A percentile compares a stretch with the other conserved stretches of the same genome.
Conservation (phyloP, 2,888 invertebrate species). For the Cryptocephalus primarius region DNA sequence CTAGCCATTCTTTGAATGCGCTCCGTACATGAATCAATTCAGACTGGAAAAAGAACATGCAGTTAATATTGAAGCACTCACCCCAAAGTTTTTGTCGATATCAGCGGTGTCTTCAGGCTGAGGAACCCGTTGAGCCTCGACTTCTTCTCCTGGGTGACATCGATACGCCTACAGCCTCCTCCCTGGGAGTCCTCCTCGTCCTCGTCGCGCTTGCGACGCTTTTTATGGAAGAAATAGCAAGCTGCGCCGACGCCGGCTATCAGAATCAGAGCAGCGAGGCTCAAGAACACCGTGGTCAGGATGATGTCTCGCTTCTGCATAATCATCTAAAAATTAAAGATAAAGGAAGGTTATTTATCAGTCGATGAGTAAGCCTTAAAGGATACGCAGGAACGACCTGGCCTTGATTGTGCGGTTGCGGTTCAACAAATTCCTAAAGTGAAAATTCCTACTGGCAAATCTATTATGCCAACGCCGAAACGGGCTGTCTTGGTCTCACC, state of each 20-base stretch:
- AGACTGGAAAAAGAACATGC: too few relatives aligned
- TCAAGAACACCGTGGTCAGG: conserved; percentile 52
- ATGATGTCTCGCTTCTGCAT: conserved; percentile 62
- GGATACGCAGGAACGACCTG: too few relatives aligned
- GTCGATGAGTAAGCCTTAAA: neutral
- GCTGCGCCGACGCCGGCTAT: conserved; percentile 48
- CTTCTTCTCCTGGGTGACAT: conserved; percentile 11
- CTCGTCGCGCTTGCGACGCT: conserved; percentile 41
- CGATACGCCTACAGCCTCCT: conserved; percentile 20
- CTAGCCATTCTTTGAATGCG: too few relatives aligned
- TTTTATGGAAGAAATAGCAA: conserved; percentile 42
- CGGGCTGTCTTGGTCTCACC: too few relatives aligned
- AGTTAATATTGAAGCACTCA: conserved; percentile 40
- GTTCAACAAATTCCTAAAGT: too few relatives aligned
- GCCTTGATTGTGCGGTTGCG: too few relatives aligned
- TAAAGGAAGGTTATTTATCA: neutral
- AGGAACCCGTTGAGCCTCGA: conserved; percentile 54
- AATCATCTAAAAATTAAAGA: conserved; percentile 40
- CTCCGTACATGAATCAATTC: too few relatives aligned
- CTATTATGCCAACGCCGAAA: too few relatives aligned
- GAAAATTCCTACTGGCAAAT: too few relatives aligned
- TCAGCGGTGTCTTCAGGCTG: conserved; percentile 60
- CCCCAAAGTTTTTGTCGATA: conserved; percentile 65
- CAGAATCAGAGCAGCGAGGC: conserved; percentile 47
- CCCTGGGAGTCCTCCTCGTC: conserved; percentile 46